phyloP scores from a whole-genome alignment of 2,113 vertebrate genomes.

The Herpailurus yagouaroundi region DNA sequence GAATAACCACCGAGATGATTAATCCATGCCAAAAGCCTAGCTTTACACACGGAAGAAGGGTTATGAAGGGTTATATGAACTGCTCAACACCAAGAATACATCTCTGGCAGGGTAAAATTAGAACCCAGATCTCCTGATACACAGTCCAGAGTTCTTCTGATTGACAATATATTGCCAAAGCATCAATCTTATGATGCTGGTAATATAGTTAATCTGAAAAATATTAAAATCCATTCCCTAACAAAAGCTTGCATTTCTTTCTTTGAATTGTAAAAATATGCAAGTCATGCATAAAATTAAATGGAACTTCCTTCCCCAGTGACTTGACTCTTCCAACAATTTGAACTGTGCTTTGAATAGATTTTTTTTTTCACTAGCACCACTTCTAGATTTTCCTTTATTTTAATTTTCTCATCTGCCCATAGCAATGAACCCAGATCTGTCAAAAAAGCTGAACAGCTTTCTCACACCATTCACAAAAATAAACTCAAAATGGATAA shows the following conservation, averaged over 20 bases:
- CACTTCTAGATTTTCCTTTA: not conserved
- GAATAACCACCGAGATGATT: not conserved
- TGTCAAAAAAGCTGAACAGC: not conserved
- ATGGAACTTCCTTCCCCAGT: not conserved
- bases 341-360: not conserved
- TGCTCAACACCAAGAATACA: not conserved
- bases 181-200: not conserved
- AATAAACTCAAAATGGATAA: too few relatives aligned
- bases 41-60: not conserved
- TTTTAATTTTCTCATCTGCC: not conserved
- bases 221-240: slow-evolving; percentile 1
- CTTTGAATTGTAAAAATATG: not conserved
- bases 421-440: not conserved
- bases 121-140: not conserved
- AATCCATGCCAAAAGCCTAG: not conserved
- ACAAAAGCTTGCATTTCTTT: not conserved
- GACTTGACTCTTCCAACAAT: slow-evolving; percentile 17
- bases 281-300: not conserved
- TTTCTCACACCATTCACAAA: too few relatives aligned
- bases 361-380: not conserved
- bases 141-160: not conserved
- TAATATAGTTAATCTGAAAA: slow-evolving; percentile 25
- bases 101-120: not conserved
- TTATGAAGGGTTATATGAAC: not conserved
- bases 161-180: not conserved